Conservation (phyloP, 2,797 vertebrate genomes). For the Cirrhinus mrigala region DNA sequence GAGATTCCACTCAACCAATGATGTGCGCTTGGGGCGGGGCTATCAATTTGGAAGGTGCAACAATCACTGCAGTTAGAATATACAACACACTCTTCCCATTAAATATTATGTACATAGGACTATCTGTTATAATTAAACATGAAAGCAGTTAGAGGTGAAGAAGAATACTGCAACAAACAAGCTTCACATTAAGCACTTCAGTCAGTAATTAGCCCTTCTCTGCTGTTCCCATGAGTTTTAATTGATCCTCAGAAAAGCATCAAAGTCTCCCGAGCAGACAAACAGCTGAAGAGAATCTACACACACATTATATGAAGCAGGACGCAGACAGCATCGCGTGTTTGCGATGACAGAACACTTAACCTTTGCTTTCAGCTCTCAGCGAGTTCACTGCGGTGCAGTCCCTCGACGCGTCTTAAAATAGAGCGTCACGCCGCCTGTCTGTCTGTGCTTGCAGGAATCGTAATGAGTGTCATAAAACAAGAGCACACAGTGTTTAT, state of each 20-base stretch:
- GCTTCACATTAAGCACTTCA: too few relatives aligned
- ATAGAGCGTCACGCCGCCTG: neutral
- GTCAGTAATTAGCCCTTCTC: conserved; percentile 52
- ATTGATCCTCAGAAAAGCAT: conserved; percentile 15
- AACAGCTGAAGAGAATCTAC: conserved; percentile 4
- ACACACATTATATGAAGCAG: neutral
- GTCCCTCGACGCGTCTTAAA: neutral
- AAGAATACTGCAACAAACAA: too few relatives aligned
- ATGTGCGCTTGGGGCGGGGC: neutral
- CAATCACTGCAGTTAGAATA: neutral
- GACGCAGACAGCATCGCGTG: neutral
- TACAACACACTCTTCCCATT: neutral
- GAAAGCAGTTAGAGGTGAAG: neutral
- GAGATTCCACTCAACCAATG: neutral
- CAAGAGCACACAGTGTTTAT: neutral
- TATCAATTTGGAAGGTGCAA: neutral
- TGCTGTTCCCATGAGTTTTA: conserved; percentile 21
- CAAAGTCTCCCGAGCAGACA: conserved; percentile 16
- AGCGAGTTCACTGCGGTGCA: neutral
- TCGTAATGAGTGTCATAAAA: neutral
- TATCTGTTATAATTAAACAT: neutral
- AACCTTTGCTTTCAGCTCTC: neutral
- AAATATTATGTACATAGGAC: neutral
- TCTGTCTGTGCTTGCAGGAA: neutral
- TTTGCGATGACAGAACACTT: conserved; percentile 2